Conservation (phyloP, 2,113 vertebrate genomes). For the Saccopteryx leptura region DNA sequence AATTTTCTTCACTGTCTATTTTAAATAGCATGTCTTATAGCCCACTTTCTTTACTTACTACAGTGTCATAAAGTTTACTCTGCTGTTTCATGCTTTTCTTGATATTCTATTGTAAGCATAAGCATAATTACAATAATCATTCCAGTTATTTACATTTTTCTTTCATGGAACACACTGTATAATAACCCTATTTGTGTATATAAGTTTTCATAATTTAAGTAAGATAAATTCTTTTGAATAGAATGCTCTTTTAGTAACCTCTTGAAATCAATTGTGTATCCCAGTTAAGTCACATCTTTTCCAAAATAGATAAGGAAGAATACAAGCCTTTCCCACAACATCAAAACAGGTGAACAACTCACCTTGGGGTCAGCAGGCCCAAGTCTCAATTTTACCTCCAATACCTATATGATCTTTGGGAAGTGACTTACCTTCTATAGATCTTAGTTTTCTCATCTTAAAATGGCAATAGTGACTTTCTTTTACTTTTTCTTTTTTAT, state of each 20-base stretch:
- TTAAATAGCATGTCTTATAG: not conserved
- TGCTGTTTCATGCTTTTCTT: not conserved
- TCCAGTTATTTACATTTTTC: conserved; percentile 16
- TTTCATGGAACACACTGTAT: not conserved
- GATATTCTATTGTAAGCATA: not conserved
- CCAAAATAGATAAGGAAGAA: not conserved
- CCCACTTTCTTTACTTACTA: not conserved
- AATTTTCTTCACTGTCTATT: not conserved
- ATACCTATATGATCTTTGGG: not conserved
- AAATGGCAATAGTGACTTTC: conserved; percentile 12
- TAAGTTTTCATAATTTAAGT: conserved; percentile 5
- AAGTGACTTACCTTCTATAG: not conserved
- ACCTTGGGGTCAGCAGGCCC: not conserved
- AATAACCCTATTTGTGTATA: not conserved
- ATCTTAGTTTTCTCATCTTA: conserved; percentile 29
- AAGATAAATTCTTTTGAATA: conserved; percentile 16
- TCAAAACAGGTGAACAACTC: not conserved
- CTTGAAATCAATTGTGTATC: not conserved
- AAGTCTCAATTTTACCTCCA: not conserved
- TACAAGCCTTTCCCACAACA: not conserved
- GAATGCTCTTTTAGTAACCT: not conserved
- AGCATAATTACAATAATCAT: not conserved
- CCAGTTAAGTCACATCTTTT: not conserved
- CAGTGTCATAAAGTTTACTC: not conserved
- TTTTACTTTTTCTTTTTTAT: not conserved